Conservation (phyloP, 1,140 invertebrate species). For the Chlorops oryzae region DNA sequence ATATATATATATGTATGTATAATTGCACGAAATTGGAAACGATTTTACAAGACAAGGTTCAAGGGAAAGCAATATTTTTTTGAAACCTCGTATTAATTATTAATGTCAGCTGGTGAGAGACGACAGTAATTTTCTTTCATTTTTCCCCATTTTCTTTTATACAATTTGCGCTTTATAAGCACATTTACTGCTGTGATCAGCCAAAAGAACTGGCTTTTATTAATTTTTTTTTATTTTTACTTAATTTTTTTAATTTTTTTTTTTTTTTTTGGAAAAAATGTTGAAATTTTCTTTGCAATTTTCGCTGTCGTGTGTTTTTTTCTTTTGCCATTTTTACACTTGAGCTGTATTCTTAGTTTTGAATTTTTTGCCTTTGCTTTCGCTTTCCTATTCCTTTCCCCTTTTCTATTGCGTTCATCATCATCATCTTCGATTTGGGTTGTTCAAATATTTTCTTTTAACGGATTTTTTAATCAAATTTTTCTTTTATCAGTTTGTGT, state of each 20-base stretch:
- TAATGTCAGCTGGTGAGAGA: too few species aligned
- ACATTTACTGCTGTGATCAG: too few species aligned
- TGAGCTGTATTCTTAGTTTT: constrained; percentile 10
- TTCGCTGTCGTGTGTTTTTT: neutral
- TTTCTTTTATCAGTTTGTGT: neutral
- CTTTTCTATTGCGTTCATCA: constrained; percentile 15
- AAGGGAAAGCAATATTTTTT: too few species aligned
- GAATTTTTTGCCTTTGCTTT: constrained; percentile 10
- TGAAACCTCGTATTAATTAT: too few species aligned
- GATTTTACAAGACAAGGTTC: too few species aligned
- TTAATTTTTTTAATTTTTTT: constrained; percentile 2
- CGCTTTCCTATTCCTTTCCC: neutral
- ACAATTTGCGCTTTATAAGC: too few species aligned
- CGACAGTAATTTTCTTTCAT: too few species aligned
- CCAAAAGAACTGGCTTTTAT: too few species aligned
- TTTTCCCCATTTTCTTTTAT: too few species aligned
- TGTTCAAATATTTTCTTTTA: constrained; percentile 9
- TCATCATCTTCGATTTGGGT: constrained; percentile 10
- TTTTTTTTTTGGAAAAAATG: constrained; percentile 2
- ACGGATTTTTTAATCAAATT: constrained; percentile 9
- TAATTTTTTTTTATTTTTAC: too few species aligned
- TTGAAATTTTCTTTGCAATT: neutral
- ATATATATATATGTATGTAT: too few species aligned
- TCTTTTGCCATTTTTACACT: constrained; percentile 9
- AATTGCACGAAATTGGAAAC: too few species aligned